These are phyloP conservation scores for Vidua chalybeata DNA, from an alignment of 2,113 vertebrate genomes.

Conservation along the genomic window DNA sequence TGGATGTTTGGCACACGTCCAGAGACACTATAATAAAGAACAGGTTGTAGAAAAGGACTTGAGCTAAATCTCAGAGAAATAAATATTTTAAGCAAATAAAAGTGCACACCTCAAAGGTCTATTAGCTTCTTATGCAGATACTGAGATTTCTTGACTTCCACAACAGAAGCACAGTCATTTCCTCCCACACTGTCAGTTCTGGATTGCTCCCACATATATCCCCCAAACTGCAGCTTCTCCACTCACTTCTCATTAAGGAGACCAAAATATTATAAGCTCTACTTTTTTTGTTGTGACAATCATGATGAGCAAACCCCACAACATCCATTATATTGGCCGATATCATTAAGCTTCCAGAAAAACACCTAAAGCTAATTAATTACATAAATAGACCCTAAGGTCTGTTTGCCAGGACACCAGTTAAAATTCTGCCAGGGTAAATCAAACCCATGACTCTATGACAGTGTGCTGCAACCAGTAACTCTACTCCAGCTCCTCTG, in stretches of 20 bases:
- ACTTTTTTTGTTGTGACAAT: not conserved
- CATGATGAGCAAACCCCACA: slow-evolving; percentile 25
- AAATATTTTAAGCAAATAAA: slow-evolving; percentile 61
- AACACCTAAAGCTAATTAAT: slow-evolving; percentile 1
- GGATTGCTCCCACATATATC: slow-evolving; percentile 6
- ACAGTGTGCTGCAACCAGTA: not conserved
- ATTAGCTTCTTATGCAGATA: slow-evolving; percentile 41
- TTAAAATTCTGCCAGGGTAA: not conserved
- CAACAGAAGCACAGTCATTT: slow-evolving; percentile 39
- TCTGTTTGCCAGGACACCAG: slow-evolving; percentile 1
- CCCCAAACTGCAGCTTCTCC: not conserved
- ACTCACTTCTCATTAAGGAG: slow-evolving; percentile 21
- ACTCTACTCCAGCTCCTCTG: not conserved
- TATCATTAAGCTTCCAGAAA: slow-evolving; percentile 9
- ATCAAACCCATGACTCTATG: not conserved
- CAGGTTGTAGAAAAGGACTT: slow-evolving; percentile 53
- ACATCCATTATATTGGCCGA: slow-evolving; percentile 15
- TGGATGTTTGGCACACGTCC: slow-evolving; percentile 55
- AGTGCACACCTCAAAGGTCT: slow-evolving; percentile 42
- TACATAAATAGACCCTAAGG: slow-evolving; percentile 12
- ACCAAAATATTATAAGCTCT: slow-evolving; percentile 33
- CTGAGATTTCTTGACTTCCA: slow-evolving; percentile 16
- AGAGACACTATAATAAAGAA: slow-evolving; percentile 49
- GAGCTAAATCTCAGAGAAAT: slow-evolving; percentile 55
- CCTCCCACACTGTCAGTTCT: slow-evolving; percentile 23